Evolutionary conservation across 2,888 invertebrate species (phyloP).

Genomic region (Phytoseiulus persimilis): DNA sequence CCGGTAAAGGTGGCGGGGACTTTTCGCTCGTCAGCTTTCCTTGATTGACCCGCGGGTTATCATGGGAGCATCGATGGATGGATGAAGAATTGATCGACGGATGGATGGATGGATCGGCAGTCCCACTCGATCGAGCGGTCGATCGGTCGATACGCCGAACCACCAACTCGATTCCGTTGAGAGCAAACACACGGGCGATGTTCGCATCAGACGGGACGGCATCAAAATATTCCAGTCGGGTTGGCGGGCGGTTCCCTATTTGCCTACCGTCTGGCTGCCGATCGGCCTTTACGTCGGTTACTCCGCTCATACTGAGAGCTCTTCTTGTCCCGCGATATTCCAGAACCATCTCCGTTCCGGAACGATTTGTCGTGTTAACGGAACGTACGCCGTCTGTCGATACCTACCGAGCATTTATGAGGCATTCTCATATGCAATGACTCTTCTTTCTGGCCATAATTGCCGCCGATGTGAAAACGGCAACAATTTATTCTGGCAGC

Average conservation of each 20-base stretch:
- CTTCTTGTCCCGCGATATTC: background rate
- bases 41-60: background rate
- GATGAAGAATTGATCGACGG: background rate
- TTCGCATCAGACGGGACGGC: background rate
- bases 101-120: background rate
- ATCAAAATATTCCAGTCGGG: background rate
- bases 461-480: too few relatives aligned
- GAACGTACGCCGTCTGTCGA: too few relatives aligned
- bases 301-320: background rate
- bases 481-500: too few relatives aligned
- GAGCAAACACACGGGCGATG: background rate
- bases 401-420: too few relatives aligned
- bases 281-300: background rate
- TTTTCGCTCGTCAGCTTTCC: background rate
- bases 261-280: background rate
- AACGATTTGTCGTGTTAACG: too few relatives aligned
- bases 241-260: background rate
- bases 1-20: background rate
- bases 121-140: background rate
- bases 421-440: too few relatives aligned
- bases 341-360: background rate
- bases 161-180: background rate
- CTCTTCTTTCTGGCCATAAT: too few relatives aligned
- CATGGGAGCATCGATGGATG: background rate
- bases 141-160: background rate